phyloP scores from a whole-genome alignment of 2,113 vertebrate genomes.

The Melanerpes formicivorus region DNA sequence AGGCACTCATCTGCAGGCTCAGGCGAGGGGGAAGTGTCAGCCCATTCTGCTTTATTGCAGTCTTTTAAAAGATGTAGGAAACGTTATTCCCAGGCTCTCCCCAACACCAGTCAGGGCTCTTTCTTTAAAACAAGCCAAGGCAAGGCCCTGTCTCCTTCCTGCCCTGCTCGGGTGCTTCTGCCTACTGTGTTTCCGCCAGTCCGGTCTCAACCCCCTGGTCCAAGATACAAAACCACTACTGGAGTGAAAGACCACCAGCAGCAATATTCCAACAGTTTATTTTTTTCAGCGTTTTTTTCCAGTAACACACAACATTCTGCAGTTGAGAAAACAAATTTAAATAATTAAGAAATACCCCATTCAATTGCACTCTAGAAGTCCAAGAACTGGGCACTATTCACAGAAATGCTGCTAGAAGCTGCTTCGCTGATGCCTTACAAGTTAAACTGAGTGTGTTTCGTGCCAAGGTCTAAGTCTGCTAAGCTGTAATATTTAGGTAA shows the following conservation, averaged over 20 bases:
- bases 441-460: not conserved
- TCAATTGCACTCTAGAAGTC: not conserved
- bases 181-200: fast-evolving
- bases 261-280: not conserved
- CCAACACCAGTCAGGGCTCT: too few species aligned
- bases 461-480: too few species aligned
- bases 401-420: not conserved
- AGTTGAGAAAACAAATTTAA: not conserved
- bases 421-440: not conserved
- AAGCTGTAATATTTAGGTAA: not conserved
- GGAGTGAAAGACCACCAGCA: fast-evolving
- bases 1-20: fast-evolving
- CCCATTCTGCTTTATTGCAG: too few species aligned
- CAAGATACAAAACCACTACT: not conserved
- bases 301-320: not conserved
- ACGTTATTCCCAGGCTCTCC: fast-evolving
- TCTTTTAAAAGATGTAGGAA: fast-evolving
- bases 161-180: fast-evolving
- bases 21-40: fast-evolving
- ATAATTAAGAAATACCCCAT: fast-evolving
- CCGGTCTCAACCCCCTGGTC: fast-evolving
- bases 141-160: not conserved
- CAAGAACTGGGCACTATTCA: not conserved
- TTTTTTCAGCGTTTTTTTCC: not conserved
- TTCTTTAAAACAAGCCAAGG: not conserved